Evolutionary conservation across 2,888 invertebrate genomes (phyloP), one percentile per base, ranked within the genome.

Genomic region (Cremastinae sp.): DNA sequence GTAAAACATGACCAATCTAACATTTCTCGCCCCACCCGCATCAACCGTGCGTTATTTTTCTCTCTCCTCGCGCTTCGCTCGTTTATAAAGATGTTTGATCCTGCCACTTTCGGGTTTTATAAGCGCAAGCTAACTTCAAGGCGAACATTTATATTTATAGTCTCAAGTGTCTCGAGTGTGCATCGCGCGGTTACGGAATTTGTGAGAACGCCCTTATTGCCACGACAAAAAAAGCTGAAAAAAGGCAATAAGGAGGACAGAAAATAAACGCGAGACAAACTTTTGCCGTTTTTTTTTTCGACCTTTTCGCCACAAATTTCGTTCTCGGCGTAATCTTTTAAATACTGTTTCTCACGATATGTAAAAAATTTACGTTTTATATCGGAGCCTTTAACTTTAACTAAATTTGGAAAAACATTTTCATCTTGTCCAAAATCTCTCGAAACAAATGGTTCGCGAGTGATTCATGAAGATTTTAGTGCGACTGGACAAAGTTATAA

Each of bases 121-220:
- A 54, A 66, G 49, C 51, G 75, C 28, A 28, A 28, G 28, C 28
- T 28, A 28, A 28, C 73, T 53, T 74, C 69, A 62, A 53, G 49
- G 69, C 53, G 45, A 65, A 66, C 28, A 28, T 28, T 76, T 75
- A 77, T 80, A 79, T 79, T 78, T 78, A 78, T 79, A 81, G 43
- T 75, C 74, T 74, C 74, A 64, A 66, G 78, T 73, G 75, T 75
- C 75, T 78, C 61, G 70, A 78, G 74, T 58, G 75, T 36, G 20
- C 64, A 41, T 28, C 28, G 28, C 28, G 2, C 28, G 28, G 28
- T 28, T 69, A 70, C 45, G 54, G 41, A 79, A 75, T 47, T 61
- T 5, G 28, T 28, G 28, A 28, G 28, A 28, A 28, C 28, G 70
- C 61, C 68, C 70, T 76, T 64, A 69, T 64, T 12, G 53, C 51